Conservation (phyloP, 2,113 vertebrate species). For the Amphiprion ocellaris region DNA sequence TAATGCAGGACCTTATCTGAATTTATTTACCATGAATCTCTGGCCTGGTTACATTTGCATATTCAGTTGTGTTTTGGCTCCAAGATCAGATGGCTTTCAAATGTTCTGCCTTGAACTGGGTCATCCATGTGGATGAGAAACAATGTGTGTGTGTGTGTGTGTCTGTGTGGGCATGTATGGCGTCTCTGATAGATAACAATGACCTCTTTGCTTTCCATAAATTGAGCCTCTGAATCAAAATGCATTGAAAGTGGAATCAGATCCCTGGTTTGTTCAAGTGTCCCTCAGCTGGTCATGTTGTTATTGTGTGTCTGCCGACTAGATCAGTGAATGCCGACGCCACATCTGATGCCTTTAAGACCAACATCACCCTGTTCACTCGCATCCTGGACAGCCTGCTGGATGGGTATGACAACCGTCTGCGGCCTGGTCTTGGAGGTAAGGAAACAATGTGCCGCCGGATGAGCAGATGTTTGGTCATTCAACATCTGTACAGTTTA, state of each 20-base stretch:
- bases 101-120: constrained; percentile 73
- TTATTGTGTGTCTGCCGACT: constrained; percentile 65
- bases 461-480: background rate
- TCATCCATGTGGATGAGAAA: constrained; percentile 63
- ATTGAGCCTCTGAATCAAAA: constrained; percentile 26
- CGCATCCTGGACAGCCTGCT: constrained; percentile 98
- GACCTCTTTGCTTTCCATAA: constrained; percentile 21
- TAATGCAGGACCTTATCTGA: constrained; percentile 48
- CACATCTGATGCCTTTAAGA: constrained; percentile 94
- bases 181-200: constrained; percentile 39
- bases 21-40: constrained; percentile 67
- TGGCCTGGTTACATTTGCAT: constrained; percentile 70
- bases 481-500: constrained; percentile 8
- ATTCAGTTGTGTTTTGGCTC: constrained; percentile 63
- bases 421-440: constrained; percentile 98
- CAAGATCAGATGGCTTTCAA: constrained; percentile 70
- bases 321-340: constrained; percentile 92
- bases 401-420: constrained; percentile 98
- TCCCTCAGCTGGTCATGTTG: constrained; percentile 8
- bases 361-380: constrained; percentile 99
- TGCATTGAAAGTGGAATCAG: constrained; percentile 20
- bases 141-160: constrained; percentile 69
- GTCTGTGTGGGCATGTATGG: constrained; percentile 44
- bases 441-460: constrained; percentile 69
- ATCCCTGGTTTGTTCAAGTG: constrained; percentile 11